Conservation (phyloP, 30 jellyfish, hydroid and myxozoan species). For the Chrysaora quinquecirrha region DNA sequence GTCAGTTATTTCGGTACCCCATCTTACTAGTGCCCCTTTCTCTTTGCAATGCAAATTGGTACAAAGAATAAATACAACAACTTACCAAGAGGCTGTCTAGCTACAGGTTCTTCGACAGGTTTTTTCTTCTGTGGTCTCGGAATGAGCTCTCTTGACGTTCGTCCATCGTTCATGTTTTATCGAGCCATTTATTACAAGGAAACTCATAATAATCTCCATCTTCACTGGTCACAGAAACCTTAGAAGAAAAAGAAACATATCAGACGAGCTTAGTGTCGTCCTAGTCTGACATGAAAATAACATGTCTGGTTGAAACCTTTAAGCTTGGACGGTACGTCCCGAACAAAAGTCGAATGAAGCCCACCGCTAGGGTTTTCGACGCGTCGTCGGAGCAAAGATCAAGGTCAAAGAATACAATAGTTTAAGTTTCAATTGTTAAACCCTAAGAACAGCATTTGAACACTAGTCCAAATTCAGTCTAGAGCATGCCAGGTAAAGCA, state of each 20-base stretch:
- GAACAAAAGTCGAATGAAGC: no score
- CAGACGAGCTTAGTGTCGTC: background rate
- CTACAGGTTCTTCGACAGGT: constrained; percentile 59
- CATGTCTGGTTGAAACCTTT: background rate
- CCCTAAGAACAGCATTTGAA: no score
- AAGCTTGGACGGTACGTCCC: background rate
- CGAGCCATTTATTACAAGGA: constrained; percentile 96
- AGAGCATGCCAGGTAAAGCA: no score
- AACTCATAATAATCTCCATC: constrained; percentile 96
- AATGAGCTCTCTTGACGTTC: constrained; percentile 79
- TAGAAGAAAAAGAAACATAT: background rate
- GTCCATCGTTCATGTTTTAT: constrained; percentile 86
- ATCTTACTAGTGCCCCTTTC: no score
- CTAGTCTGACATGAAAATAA: background rate
- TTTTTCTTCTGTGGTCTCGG: constrained; percentile 68
- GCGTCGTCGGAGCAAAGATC: no score
- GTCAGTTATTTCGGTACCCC: no score
- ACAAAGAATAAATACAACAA: no score
- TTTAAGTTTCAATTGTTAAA: no score
- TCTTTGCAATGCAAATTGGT: no score
- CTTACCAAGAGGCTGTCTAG: constrained; percentile 95
- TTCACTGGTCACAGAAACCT: constrained; percentile 96
- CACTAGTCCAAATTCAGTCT: no score
- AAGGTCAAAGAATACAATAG: no score
- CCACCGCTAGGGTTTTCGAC: no score